These are phyloP conservation scores for Hippocampus comes DNA, from an alignment of 2,113 vertebrate species.

Conservation along the genomic window DNA sequence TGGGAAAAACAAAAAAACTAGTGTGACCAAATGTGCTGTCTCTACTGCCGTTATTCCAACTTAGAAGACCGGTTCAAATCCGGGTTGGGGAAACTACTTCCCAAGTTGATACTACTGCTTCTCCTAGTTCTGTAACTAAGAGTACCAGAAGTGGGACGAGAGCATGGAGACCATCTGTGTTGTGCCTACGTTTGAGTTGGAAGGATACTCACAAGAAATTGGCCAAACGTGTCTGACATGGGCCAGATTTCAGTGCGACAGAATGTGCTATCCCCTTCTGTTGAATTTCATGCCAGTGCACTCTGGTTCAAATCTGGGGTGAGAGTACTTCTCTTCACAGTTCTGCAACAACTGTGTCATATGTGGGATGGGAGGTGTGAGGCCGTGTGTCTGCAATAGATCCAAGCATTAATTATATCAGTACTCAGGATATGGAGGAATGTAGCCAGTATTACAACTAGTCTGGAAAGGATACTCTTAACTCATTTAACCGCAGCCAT, in stretches of 20 bases:
- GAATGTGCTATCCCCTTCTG: neutral
- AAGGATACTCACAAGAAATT: neutral
- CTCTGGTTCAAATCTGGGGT: neutral
- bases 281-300: neutral
- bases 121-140: neutral
- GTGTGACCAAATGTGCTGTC: neutral
- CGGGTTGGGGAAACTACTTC: no score
- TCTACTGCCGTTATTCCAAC: neutral
- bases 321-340: neutral
- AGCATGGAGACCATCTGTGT: neutral
- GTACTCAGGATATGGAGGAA: neutral
- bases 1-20: neutral
- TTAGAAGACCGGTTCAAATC: neutral
- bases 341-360: neutral
- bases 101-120: neutral
- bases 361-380: neutral
- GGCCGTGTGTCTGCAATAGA: neutral
- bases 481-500: no score
- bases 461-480: neutral
- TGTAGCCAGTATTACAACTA: neutral
- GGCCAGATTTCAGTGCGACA: neutral
- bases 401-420: neutral
- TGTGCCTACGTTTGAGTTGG: neutral
- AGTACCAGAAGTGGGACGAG: neutral
- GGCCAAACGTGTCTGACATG: neutral